Conservation (phyloP, 2,113 vertebrate genomes). For the Mastomys natalensis region DNA sequence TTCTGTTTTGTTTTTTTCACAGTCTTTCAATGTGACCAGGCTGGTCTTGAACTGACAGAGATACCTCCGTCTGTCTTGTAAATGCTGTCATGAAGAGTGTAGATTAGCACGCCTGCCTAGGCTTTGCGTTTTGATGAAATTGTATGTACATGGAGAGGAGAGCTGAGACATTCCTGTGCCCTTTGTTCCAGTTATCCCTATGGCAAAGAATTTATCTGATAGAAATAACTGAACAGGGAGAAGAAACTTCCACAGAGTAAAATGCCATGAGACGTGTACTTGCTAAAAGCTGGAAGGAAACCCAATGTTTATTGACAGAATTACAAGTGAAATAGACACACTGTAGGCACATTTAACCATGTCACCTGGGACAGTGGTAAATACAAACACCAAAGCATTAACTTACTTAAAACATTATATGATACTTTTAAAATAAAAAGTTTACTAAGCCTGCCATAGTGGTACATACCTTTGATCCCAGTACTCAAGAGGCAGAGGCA, state of each 20-base stretch:
- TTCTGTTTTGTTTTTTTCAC: not conserved
- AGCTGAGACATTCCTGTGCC: not conserved
- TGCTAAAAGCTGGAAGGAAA: not conserved
- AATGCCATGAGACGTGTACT: not conserved
- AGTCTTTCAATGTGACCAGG: not conserved
- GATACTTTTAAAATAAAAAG: not conserved
- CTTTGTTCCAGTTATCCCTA: not conserved
- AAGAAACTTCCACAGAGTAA: not conserved
- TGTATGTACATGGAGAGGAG: too few species aligned
- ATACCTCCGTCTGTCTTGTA: not conserved
- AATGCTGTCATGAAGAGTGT: not conserved
- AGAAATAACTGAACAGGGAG: not conserved
- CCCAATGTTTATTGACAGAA: not conserved
- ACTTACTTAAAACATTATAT: not conserved
- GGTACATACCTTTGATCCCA: not conserved
- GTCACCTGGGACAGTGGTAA: not conserved
- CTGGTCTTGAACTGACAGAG: not conserved
- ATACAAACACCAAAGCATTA: not conserved
- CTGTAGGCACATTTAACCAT: too few species aligned
- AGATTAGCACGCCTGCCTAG: not conserved
- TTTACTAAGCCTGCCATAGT: not conserved
- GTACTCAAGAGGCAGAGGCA: not conserved
- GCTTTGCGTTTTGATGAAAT: not conserved
- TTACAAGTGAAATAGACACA: not conserved
- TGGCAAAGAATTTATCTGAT: not conserved